Evolutionary conservation across 1,140 invertebrate species (phyloP).

Genomic region (Drosophila sproati): DNA sequence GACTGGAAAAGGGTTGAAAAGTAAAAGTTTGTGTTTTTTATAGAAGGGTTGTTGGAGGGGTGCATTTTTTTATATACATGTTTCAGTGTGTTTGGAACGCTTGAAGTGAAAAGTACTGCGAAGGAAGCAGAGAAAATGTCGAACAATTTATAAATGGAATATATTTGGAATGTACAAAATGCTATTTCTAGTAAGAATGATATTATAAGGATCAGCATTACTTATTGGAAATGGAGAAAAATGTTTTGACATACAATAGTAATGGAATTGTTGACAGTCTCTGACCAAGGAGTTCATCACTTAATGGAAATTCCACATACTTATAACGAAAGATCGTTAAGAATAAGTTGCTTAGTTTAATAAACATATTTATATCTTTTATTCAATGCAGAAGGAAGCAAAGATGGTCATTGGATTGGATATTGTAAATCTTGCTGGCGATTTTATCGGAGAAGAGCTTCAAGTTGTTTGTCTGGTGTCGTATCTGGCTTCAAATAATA

Average conservation of each 20-base stretch:
- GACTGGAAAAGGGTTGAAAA: constrained; percentile 71
- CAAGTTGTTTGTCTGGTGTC: too few relatives aligned
- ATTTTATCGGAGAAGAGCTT: too few relatives aligned
- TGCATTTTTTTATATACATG: constrained; percentile 30
- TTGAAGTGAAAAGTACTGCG: not conserved
- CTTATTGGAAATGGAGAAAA: too few relatives aligned
- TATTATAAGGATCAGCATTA: too few relatives aligned
- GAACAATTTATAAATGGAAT: not conserved
- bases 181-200: too few relatives aligned
- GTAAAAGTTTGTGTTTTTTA: constrained; percentile 36
- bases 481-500: too few relatives aligned
- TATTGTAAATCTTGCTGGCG: too few relatives aligned
- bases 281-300: too few relatives aligned
- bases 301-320: too few relatives aligned
- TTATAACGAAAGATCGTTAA: not conserved
- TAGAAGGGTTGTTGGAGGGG: constrained; percentile 38
- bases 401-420: too few relatives aligned
- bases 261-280: too few relatives aligned
- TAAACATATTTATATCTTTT: not conserved
- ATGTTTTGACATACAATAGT: too few relatives aligned
- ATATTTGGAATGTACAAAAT: not conserved
- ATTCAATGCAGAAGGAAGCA: not conserved
- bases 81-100: constrained; percentile 40
- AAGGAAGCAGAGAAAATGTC: not conserved
- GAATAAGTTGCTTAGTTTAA: not conserved